Percentiles rank a stretch among this genome's conserved stretches.
These are phyloP conservation scores for Oasisia sp. DNA, from an alignment of 2,888 invertebrate genomes.

Conservation along the genomic window DNA sequence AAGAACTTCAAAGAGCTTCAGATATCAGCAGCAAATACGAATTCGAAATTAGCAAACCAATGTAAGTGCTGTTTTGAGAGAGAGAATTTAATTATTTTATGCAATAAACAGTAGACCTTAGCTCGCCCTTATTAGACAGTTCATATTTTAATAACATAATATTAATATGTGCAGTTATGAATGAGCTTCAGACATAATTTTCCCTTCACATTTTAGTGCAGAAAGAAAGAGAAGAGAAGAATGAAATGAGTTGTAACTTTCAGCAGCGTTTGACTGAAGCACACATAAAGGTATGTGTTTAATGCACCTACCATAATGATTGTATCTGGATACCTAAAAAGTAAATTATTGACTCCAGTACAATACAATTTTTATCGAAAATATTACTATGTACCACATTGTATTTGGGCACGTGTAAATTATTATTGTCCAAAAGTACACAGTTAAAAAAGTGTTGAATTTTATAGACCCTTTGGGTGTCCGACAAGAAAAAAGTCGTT, in stretches of 20 bases:
- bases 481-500: too few relatives aligned
- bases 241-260: constrained; percentile 39
- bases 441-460: too few relatives aligned
- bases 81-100: background rate
- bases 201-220: constrained; percentile 40
- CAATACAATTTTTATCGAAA: too few relatives aligned
- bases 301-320: background rate
- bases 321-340: too few relatives aligned
- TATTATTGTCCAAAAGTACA: too few relatives aligned
- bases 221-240: constrained; percentile 39
- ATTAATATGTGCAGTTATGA: background rate
- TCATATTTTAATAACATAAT: too few relatives aligned
- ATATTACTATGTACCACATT: too few relatives aligned
- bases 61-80: constrained; percentile 42
- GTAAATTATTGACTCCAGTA: too few relatives aligned
- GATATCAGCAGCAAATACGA: constrained; percentile 42
- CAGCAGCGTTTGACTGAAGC: constrained; percentile 39
- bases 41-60: constrained; percentile 45
- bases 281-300: constrained; percentile 42
- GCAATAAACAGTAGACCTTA: background rate
- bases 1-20: constrained; percentile 48
- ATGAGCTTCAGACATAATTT: background rate
- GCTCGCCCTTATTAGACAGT: too few relatives aligned
- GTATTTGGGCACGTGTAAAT: too few relatives aligned
- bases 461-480: too few relatives aligned